These are phyloP conservation scores for Calameuta idolon DNA, from an alignment of 2,888 invertebrate species.

Conservation along the genomic window DNA sequence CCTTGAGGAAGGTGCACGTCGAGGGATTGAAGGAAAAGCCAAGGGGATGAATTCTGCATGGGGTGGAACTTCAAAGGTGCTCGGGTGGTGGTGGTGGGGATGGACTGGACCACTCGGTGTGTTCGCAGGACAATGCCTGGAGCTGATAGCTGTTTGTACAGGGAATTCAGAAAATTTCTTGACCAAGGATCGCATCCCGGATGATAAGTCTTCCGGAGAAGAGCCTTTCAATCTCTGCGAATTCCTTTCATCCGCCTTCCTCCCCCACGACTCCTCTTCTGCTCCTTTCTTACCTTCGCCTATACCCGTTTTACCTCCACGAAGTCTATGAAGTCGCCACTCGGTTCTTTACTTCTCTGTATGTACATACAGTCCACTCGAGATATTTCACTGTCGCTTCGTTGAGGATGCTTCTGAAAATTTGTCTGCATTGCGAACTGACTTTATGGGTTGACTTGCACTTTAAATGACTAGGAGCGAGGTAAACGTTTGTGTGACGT, in stretches of 20 bases:
- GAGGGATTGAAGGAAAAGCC: background rate
- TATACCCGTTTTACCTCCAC: background rate
- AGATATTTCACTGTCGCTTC: background rate
- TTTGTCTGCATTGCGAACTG: background rate
- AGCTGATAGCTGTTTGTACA: background rate
- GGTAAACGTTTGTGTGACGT: background rate
- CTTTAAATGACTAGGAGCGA: background rate
- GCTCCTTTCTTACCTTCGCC: background rate
- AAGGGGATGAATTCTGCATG: slow-evolving; percentile 22
- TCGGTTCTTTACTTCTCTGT: background rate
- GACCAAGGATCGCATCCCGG: background rate
- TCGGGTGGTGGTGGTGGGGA: background rate
- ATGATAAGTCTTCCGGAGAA: background rate
- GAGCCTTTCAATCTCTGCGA: background rate
- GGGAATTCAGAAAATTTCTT: background rate
- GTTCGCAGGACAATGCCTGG: background rate
- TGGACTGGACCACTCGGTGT: background rate
- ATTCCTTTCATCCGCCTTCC: background rate
- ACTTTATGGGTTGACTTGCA: background rate
- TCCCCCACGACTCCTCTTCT: background rate
- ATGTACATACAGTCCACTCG: background rate
- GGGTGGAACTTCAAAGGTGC: background rate
- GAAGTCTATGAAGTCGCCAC: background rate
- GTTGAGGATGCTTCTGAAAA: background rate
- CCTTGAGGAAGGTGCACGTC: background rate